Evolutionary conservation across 2,797 vertebrate species (phyloP), one percentile per base, ranked within the genome.

Genomic region (Anas georgica): DNA sequence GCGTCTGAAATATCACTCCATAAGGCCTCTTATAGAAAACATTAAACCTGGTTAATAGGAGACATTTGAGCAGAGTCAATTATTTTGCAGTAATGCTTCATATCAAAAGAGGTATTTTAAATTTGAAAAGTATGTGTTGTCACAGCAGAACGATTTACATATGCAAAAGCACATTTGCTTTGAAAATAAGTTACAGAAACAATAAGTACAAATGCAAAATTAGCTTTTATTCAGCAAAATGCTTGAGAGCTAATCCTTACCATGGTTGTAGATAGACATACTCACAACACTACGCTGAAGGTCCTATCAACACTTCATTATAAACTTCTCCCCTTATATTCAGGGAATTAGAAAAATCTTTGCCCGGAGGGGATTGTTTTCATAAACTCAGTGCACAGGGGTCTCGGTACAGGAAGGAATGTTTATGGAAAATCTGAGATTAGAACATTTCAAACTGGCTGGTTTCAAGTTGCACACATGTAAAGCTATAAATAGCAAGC

Each of bases 361-460:
- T 96, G 72, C 86, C 93, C 46, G 13, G 67, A 91, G 90, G 91
- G 94, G 80, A 69, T 73, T 93, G 83, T 87, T 94, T 89, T 90
- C 76, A 87, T 94, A 73, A 92, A 91, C 86, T 77, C 2, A 0
- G 62, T 59, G 72, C 64, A 67, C 59, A 82, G 77, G 82, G 92
- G 93, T 87, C 93, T 95, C 4, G 0, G 72, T 45, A 67, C 76
- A 92, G 87, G 77, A 69, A 93, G 84, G 84, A 94, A 96, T 94
- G 88, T 92, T 96, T 95, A 95, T 81, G 94, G 93, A 96, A 96
- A 93, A 95, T 83, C 58, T 86, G 93, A 95, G 86, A 95, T 95
- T 76, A 89, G 83, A 88, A 90, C 86, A 85, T 87, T 91, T 92
- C 79, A 56, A 89, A 92, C 76, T 10, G 56, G 12, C 55, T 87